phyloP scores from a whole-genome alignment of 2,113 vertebrate genomes.

The Micromys minutus region DNA sequence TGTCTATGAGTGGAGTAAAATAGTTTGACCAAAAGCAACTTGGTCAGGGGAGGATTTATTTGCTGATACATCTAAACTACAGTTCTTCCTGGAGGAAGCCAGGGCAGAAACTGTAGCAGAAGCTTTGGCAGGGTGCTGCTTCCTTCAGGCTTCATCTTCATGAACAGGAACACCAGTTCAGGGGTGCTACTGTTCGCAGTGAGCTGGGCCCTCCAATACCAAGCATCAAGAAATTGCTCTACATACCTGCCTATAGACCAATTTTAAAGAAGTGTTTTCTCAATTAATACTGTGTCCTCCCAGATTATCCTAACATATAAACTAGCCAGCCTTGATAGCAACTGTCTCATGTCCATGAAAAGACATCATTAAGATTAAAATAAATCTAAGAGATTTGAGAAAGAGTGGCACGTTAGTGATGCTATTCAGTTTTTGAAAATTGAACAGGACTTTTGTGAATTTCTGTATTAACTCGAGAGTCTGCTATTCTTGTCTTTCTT shows the following conservation, averaged over 20 bases:
- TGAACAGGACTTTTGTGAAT: neutral
- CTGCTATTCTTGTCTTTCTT: neutral
- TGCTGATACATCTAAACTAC: neutral
- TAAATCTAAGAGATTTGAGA: conserved; percentile 5
- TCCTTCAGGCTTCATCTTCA: neutral
- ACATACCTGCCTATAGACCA: too few relatives aligned
- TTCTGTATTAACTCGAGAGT: neutral
- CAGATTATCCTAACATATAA: neutral
- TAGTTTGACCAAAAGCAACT: neutral
- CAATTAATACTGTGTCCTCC: neutral
- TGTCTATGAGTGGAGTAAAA: neutral
- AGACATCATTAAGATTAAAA: neutral
- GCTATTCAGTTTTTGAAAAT: neutral
- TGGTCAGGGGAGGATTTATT: neutral
- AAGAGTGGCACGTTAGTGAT: conserved; percentile 23
- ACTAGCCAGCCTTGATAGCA: neutral
- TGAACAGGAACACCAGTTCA: too few relatives aligned
- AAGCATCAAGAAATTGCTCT: neutral
- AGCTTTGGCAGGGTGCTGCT: neutral
- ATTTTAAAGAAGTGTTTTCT: neutral
- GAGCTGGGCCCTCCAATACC: neutral
- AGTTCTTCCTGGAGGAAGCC: neutral
- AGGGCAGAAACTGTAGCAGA: neutral
- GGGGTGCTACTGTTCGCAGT: neutral
- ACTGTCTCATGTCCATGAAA: neutral